phyloP scores from a whole-genome alignment of 2,113 vertebrate genomes.

The Podarcis raffonei region DNA sequence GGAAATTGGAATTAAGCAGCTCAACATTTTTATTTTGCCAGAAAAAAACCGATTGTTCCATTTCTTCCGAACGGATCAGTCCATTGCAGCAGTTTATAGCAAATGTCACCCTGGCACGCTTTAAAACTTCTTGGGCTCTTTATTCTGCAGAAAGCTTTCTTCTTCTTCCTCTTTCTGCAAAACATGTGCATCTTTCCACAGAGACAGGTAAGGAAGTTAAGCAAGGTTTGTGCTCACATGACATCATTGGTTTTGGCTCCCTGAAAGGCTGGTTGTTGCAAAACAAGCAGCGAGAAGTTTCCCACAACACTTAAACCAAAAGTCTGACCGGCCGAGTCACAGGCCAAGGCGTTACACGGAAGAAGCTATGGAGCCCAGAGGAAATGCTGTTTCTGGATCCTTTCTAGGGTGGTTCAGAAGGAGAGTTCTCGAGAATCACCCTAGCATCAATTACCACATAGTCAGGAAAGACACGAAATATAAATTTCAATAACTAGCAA shows the following conservation, averaged over 20 bases:
- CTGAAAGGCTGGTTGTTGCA: fast-evolving
- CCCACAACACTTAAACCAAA: neutral
- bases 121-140: neutral
- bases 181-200: fast-evolving
- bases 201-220: neutral
- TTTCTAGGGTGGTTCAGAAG: neutral
- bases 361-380: neutral
- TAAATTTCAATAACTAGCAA: too few species aligned
- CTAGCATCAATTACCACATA: too few species aligned
- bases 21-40: neutral
- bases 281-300: neutral
- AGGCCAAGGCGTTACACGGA: neutral
- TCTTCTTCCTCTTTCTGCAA: neutral
- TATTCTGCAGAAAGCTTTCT: neutral
- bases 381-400: neutral
- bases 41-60: neutral
- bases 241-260: neutral
- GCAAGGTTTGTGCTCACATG: neutral
- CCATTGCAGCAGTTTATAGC: neutral
- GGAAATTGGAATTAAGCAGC: neutral
- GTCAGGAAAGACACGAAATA: neutral
- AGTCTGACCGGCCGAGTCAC: neutral
- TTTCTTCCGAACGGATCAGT: neutral
- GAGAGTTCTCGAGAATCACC: neutral
- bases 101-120: neutral